A percentile compares a stretch with the other conserved stretches of the same genome.
phyloP scores from a whole-genome alignment of 2,888 invertebrate species.

The Tenthredo distinguenda region DNA sequence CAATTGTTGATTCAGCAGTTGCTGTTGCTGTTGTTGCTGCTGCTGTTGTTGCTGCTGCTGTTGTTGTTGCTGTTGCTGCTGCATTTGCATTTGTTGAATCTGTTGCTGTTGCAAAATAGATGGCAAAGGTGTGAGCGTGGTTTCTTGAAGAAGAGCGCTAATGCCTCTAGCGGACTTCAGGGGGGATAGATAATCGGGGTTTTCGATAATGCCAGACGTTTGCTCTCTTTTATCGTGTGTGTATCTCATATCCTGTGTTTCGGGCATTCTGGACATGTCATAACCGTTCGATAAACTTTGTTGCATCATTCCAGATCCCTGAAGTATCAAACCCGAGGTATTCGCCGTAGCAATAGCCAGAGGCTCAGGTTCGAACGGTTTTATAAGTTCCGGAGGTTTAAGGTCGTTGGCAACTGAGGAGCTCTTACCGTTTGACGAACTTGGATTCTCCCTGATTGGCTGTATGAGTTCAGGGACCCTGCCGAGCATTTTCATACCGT shows the following conservation, averaged over 20 bases:
- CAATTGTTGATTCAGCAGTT: slow-evolving; percentile 27
- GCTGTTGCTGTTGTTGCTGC: slow-evolving; percentile 57
- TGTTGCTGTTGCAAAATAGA: slow-evolving; percentile 67
- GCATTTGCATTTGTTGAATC: slow-evolving; percentile 71
- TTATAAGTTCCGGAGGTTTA: slow-evolving; percentile 67
- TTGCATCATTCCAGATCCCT: slow-evolving; percentile 26
- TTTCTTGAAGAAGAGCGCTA: slow-evolving; percentile 73
- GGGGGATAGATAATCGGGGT: slow-evolving; percentile 67
- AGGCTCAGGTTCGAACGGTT: slow-evolving; percentile 73
- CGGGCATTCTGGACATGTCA: not conserved
- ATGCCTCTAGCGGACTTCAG: slow-evolving; percentile 73
- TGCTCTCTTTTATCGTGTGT: slow-evolving; percentile 18
- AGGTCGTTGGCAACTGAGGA: slow-evolving; percentile 64
- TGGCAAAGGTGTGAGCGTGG: slow-evolving; percentile 69
- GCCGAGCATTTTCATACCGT: slow-evolving; percentile 69
- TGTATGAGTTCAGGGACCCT: slow-evolving; percentile 70
- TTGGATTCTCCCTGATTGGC: slow-evolving; percentile 68
- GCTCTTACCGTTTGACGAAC: slow-evolving; percentile 61
- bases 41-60: slow-evolving; percentile 59
- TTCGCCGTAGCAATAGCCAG: slow-evolving; percentile 63
- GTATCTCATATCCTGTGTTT: slow-evolving; percentile 1
- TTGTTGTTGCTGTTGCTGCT: slow-evolving; percentile 66
- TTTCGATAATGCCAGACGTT: not conserved
- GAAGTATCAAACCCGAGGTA: not conserved
- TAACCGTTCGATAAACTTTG: slow-evolving; percentile 34